phyloP scores from a whole-genome alignment of 2,113 vertebrate species.

The Podarcis muralis region DNA sequence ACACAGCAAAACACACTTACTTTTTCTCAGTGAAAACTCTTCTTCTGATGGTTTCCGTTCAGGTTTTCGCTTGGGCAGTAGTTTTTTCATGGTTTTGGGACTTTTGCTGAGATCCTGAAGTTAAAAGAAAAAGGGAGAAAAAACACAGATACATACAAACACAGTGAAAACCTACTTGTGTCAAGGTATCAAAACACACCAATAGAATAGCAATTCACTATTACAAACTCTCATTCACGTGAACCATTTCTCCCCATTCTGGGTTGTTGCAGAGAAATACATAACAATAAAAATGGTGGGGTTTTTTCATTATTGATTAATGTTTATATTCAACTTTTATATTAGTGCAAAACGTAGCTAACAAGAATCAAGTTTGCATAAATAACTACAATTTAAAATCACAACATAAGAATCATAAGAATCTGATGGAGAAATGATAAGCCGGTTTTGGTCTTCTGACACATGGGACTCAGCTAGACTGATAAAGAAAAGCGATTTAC shows the following conservation, averaged over 20 bases:
- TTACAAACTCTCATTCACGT: background rate
- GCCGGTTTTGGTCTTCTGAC: background rate
- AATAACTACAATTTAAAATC: background rate
- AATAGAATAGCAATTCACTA: background rate
- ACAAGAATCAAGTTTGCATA: background rate
- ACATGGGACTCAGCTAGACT: background rate
- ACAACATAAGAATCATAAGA: background rate
- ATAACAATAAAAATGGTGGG: background rate
- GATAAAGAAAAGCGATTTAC: too few relatives aligned
- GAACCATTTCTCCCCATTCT: background rate
- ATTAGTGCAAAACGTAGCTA: background rate
- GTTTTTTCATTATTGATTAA: background rate
- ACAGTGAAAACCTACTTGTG: background rate
- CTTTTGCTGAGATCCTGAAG: constrained; percentile 96
- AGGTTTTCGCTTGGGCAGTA: constrained; percentile 95
- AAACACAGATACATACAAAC: background rate
- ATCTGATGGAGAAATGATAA: background rate
- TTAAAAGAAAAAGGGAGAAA: background rate
- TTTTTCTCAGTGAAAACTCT: constrained; percentile 96
- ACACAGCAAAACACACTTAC: constrained; percentile 73
- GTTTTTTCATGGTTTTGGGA: constrained; percentile 98
- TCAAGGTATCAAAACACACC: background rate
- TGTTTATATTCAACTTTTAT: background rate
- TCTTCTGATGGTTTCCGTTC: constrained; percentile 97
- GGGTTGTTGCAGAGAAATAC: background rate